Evolutionary conservation across 1,140 invertebrate genomes (phyloP).

Genomic region (Halesus radiatus): DNA sequence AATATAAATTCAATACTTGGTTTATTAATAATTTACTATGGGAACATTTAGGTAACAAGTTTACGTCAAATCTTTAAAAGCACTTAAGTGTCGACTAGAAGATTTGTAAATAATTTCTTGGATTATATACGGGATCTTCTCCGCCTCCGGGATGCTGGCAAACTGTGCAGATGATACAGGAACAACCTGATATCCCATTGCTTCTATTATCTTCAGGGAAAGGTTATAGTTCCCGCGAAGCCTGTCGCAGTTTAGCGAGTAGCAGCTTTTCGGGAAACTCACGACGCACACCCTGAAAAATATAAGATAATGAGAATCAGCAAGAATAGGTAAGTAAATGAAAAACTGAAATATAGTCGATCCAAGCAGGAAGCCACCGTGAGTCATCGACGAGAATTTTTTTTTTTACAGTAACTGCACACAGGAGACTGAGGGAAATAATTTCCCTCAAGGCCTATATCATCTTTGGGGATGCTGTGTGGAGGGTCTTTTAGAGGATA

Average conservation of each 20-base stretch:
- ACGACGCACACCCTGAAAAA: slow-evolving; percentile 49
- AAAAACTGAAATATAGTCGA: too few species aligned
- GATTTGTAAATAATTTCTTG: slow-evolving; percentile 50
- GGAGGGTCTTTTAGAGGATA: too few species aligned
- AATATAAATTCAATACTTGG: too few species aligned
- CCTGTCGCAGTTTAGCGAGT: slow-evolving; percentile 44
- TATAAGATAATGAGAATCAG: not conserved
- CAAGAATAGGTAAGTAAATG: too few species aligned
- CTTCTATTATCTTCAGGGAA: slow-evolving; percentile 35
- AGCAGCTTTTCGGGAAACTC: slow-evolving; percentile 42
- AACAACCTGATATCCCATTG: slow-evolving; percentile 32
- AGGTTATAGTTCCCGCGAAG: slow-evolving; percentile 36
- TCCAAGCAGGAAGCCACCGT: too few species aligned
- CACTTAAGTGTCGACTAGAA: not conserved
- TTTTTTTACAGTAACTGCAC: too few species aligned
- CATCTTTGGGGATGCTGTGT: too few species aligned
- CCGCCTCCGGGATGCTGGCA: slow-evolving; percentile 1
- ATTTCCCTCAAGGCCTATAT: too few species aligned
- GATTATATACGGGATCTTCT: slow-evolving; percentile 48
- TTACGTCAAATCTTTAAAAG: slow-evolving; percentile 1
- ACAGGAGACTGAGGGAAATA: too few species aligned
- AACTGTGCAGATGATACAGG: slow-evolving; percentile 18
- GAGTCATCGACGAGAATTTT: too few species aligned
- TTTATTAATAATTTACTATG: too few species aligned
- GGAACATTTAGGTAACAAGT: not conserved